phyloP scores from a whole-genome alignment of 2,888 invertebrate species.

The Drosophila heteroneura region DNA sequence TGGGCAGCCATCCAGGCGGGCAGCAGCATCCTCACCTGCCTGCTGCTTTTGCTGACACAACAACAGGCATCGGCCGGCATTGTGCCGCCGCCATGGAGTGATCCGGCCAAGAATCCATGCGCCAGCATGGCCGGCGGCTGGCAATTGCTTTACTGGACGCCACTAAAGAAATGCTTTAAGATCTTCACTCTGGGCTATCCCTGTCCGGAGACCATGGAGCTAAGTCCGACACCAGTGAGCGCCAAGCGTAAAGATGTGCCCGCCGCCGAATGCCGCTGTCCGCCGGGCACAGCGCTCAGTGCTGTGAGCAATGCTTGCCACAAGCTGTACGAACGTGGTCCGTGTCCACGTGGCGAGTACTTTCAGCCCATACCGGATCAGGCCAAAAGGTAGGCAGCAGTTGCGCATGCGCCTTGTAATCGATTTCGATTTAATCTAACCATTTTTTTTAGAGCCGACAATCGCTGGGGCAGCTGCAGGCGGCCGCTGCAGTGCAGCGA shows the following conservation, averaged over 20 bases:
- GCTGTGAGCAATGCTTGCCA: constrained; percentile 90
- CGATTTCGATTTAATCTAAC: too few relatives aligned
- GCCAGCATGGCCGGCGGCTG: constrained; percentile 92
- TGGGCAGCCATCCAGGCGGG: constrained; percentile 77
- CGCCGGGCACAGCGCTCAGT: constrained; percentile 91
- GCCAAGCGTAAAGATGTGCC: constrained; percentile 86
- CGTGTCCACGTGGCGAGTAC: constrained; percentile 90
- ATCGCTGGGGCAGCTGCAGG: constrained; percentile 91
- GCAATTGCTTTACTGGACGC: constrained; percentile 94
- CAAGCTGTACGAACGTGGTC: constrained; percentile 90
- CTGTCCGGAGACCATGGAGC: constrained; percentile 93
- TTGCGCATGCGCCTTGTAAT: neutral
- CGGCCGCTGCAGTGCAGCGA: constrained; percentile 88
- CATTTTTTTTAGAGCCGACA: constrained; percentile 53
- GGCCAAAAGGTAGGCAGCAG: constrained; percentile 60
- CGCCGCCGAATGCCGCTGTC: constrained; percentile 92
- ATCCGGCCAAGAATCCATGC: constrained; percentile 92
- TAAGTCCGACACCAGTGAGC: constrained; percentile 87
- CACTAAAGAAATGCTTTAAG: constrained; percentile 93
- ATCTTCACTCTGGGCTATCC: constrained; percentile 94
- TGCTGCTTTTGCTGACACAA: constrained; percentile 60
- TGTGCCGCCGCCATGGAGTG: constrained; percentile 94
- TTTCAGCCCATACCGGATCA: constrained; percentile 89
- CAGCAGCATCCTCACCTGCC: constrained; percentile 65
- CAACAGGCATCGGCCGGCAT: constrained; percentile 85